phyloP scores from a whole-genome alignment of 1,140 invertebrate species.

The Lasioglossum albipes region DNA sequence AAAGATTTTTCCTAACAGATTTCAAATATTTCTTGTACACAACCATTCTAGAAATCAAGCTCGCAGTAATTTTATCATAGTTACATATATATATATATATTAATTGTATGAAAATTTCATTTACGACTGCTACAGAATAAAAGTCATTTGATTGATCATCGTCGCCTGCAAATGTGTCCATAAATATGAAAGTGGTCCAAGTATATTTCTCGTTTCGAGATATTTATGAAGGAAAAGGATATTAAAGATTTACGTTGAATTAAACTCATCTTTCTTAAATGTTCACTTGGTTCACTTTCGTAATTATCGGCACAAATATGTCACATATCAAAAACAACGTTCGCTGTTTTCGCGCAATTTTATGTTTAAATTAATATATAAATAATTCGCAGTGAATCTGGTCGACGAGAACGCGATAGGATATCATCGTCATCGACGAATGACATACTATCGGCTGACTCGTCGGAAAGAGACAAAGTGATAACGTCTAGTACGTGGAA shows the following conservation, averaged over 20 bases:
- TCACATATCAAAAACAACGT: not conserved
- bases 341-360: not conserved
- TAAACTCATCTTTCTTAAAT: too few species aligned
- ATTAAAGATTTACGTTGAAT: too few species aligned
- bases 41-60: not conserved
- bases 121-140: not conserved
- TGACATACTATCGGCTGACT: not conserved
- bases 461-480: not conserved
- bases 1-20: not conserved
- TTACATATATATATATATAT: too few species aligned
- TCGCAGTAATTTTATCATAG: too few species aligned
- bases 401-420: too few species aligned
- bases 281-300: too few species aligned
- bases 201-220: too few species aligned
- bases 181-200: too few species aligned
- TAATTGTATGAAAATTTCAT: not conserved
- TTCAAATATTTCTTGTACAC: not conserved
- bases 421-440: not conserved
- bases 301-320: too few species aligned
- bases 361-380: not conserved
- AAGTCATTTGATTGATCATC: not conserved
- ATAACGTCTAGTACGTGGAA: slow-evolving; percentile 62
- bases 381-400: not conserved
- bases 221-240: too few species aligned
- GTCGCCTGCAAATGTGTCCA: too few species aligned